These are phyloP conservation scores for Mustelus asterias DNA, from an alignment of 2,113 vertebrate genomes.

Conservation along the genomic window DNA sequence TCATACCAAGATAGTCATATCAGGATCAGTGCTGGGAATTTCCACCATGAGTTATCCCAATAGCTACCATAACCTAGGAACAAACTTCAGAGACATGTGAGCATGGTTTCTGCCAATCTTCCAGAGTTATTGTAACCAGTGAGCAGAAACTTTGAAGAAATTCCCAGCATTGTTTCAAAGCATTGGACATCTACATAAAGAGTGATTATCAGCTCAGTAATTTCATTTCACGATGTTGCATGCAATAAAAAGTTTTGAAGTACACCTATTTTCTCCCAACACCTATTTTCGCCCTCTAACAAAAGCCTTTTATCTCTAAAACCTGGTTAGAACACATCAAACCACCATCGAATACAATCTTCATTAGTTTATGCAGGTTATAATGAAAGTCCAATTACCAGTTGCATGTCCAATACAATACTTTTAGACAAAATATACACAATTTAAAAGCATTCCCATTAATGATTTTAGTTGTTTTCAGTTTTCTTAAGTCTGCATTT, in stretches of 20 bases:
- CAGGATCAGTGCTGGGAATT: background rate
- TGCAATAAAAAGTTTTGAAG: background rate
- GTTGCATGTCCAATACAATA: too few relatives aligned
- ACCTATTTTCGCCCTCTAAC: too few relatives aligned
- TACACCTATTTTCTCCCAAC: too few relatives aligned
- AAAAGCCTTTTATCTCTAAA: too few relatives aligned
- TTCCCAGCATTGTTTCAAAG: background rate
- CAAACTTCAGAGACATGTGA: background rate
- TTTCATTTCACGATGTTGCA: background rate
- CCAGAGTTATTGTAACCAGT: background rate
- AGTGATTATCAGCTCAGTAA: background rate
- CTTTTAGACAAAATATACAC: too few relatives aligned
- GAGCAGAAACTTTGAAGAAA: background rate
- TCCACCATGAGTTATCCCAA: background rate
- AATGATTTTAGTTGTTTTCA: too few relatives aligned
- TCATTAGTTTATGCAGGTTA: too few relatives aligned
- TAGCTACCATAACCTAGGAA: background rate
- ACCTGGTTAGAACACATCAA: too few relatives aligned
- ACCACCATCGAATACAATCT: too few relatives aligned
- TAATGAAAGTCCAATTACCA: too few relatives aligned
- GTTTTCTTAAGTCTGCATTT: too few relatives aligned
- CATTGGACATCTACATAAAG: background rate
- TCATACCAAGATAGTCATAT: background rate
- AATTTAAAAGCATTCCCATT: too few relatives aligned
- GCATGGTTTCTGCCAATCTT: background rate